These are phyloP conservation scores for Kryptolebias marmoratus DNA, from an alignment of 2,113 vertebrate genomes.

Conservation along the genomic window DNA sequence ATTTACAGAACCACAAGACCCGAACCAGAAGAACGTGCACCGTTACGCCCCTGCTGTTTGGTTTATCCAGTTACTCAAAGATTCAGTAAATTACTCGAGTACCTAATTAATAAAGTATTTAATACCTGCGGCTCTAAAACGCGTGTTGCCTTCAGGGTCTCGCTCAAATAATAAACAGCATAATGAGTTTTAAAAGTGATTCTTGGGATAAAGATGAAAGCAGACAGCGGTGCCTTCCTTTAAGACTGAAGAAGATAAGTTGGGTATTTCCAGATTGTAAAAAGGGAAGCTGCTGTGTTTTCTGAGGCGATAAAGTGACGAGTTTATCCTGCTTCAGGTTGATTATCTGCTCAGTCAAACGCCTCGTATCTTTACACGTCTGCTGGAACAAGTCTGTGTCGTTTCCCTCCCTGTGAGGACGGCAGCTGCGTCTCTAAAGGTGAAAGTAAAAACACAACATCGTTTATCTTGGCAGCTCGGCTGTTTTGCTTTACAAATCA, in stretches of 20 bases:
- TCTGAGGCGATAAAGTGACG: slow-evolving; percentile 31
- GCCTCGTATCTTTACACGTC: slow-evolving; percentile 52
- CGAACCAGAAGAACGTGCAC: too few relatives aligned
- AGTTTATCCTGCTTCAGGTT: slow-evolving; percentile 40
- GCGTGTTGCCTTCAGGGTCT: too few relatives aligned
- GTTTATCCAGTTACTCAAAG: too few relatives aligned
- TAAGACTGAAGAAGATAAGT: background rate
- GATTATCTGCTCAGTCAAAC: slow-evolving; percentile 69
- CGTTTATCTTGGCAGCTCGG: slow-evolving; percentile 63
- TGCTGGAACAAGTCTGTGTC: background rate
- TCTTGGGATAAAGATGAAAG: too few relatives aligned
- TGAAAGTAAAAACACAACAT: slow-evolving; percentile 29
- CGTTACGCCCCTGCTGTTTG: too few relatives aligned
- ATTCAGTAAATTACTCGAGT: too few relatives aligned
- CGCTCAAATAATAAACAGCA: too few relatives aligned
- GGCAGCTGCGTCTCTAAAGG: slow-evolving; percentile 34
- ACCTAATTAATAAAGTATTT: too few relatives aligned
- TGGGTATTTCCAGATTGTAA: slow-evolving; percentile 23
- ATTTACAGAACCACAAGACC: too few relatives aligned
- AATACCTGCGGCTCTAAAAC: too few relatives aligned
- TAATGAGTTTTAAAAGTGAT: too few relatives aligned
- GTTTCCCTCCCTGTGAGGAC: slow-evolving; percentile 20
- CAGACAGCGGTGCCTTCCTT: too few relatives aligned
- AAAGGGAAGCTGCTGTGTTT: slow-evolving; percentile 21
- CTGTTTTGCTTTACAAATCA: slow-evolving; percentile 64